Evolutionary conservation across 1,140 invertebrate species (phyloP), one percentile per base, ranked within the genome.

Genomic region (Planococcus citri): DNA sequence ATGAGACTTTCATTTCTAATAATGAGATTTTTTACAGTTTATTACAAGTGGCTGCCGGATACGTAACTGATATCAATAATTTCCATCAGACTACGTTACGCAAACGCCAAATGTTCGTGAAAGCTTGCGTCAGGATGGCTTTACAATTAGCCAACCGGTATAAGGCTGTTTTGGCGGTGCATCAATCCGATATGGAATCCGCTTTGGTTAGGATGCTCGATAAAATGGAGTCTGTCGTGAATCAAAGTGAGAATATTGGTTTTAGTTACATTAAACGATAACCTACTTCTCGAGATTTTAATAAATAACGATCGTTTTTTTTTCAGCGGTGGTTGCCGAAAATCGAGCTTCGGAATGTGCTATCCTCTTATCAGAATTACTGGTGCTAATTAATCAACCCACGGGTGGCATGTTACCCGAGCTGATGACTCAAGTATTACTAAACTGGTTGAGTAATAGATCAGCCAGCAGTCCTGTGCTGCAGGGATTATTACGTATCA

Each of bases 91-190:
- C 76, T 37, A 83, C 78, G n/a, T 78, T 80, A 33, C 79, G 79
- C 29, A 87, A 87, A 72, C 78, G 85, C 69, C 81, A 83, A 70
- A 79, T 83, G 72, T 87, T 83, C 71, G 80, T 87, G 1, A 81
- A 85, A 69, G 82, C 82, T 9, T 79, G 82, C 22, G 79, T 83
- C 0, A 84, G 85, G 73, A 77, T 87, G 57, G 68, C 70, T 68
- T 33, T 73, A 51, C 38, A 82, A 79, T 4, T 71, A 8, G 67
- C 71, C n/a, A 70, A 69, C 8, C 76, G 82, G 27, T 78, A 83
- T 69, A 84, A 84, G 70, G 79, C 81, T 67, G 72, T 83, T 22
- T 69, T 82, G 0, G 78, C 79, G 14, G 78, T 78, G 10, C 80
- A 82, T 73, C 75, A 77, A n/a, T 79, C 81, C 70, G 77, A 79